Evolutionary conservation across 1,140 invertebrate species (phyloP), one percentile per base, ranked within the genome.

Genomic region (Bombus confusus): DNA sequence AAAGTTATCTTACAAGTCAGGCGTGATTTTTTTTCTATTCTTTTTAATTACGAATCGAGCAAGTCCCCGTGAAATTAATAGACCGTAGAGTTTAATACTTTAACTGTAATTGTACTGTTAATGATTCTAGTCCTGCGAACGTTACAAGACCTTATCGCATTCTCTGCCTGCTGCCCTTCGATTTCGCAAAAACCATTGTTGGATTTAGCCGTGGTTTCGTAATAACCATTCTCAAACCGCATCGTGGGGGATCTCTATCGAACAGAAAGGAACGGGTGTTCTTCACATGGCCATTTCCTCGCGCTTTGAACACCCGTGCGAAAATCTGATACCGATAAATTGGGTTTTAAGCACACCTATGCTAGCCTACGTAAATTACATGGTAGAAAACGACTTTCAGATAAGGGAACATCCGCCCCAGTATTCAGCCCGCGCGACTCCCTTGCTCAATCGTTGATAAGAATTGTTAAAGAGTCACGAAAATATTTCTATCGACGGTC

Each of bases 311-410:
- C 78, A 25, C 18, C 47, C 68, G 79, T 72, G 79, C 68, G 78
- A 81, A 81, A 81, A 81, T 73, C 68, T 81, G 68, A 81, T 81
- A 81, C 62, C 69, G 47, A 34, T 34, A 25, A 81, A 81, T 73
- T 81, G 68, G 68, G 68, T 73, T 59, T 59, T 59, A 59, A 43
- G 47, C 68, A 13, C 28, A 12, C 15, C 68, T 59, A 59, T 59
- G 79, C 68, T 47, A 80, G 25, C 25, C 47, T 37, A 28, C 52
- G 69, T 69, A 81, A 81, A 81, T 81, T 81, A 59, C 18, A 62
- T 18, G 37, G 37, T 72, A 57, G 52, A 43, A 8, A 57, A 57
- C 52, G 37, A 52, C 37, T 69, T 6, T 62, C 25, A 18, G 79
- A 72, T 71, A 72, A 80, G 34, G 34, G 66, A 6, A 34, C 15